Conservation (phyloP, 2,888 invertebrate genomes). For the Pocota personata region DNA sequence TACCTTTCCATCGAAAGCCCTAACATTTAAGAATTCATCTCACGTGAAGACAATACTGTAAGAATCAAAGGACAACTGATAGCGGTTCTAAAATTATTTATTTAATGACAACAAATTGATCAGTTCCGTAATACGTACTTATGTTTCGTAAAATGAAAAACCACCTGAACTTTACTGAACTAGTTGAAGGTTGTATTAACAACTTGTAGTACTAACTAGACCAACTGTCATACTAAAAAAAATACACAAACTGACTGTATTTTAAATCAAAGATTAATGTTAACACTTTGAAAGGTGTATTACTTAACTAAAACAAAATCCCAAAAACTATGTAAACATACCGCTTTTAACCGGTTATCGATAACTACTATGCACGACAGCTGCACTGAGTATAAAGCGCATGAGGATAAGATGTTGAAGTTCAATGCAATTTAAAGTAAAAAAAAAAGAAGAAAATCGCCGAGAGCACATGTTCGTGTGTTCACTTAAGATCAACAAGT, state of each 20-base stretch:
- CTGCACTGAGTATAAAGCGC: not conserved
- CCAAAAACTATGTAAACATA: not conserved
- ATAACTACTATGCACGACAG: slow-evolving; percentile 7
- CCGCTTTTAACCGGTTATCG: slow-evolving; percentile 18
- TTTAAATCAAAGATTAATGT: not conserved
- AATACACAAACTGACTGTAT: not conserved
- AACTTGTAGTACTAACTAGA: too few species aligned
- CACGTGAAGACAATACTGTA: too few species aligned
- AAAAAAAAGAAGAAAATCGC: not conserved
- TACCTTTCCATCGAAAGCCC: too few species aligned
- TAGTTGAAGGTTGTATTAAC: too few species aligned
- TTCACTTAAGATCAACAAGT: slow-evolving; percentile 1
- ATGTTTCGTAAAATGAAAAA: too few species aligned
- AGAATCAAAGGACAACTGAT: too few species aligned
- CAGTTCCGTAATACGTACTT: too few species aligned
- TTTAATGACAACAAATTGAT: too few species aligned
- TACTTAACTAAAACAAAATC: not conserved
- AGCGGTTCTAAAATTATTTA: too few species aligned
- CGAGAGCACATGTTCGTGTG: slow-evolving; percentile 13
- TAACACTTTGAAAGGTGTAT: slow-evolving; percentile 6
- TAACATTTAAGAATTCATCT: too few species aligned
- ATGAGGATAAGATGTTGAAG: slow-evolving; percentile 5
- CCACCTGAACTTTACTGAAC: too few species aligned
- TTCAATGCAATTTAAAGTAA: slow-evolving; percentile 4
- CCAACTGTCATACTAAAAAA: not conserved